Conservation (phyloP, 2,888 invertebrate species). For the Macaria liturata region DNA sequence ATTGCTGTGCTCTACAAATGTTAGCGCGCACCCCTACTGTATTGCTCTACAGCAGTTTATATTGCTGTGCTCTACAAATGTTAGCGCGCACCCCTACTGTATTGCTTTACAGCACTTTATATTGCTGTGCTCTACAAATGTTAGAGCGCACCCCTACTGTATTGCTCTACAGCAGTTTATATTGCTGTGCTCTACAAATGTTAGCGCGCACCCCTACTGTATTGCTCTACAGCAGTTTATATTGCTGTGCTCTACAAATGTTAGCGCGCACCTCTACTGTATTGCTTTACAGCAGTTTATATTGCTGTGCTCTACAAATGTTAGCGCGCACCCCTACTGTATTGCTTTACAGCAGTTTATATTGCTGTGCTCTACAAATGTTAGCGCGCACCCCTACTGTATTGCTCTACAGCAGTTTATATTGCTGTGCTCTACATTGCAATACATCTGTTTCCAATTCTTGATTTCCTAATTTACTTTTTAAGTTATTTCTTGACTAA, state of each 20-base stretch:
- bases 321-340: slow-evolving; percentile 24
- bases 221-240: slow-evolving; percentile 23
- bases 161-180: slow-evolving; percentile 22
- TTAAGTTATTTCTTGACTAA: too few relatives aligned
- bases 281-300: slow-evolving; percentile 23
- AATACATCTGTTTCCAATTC: slow-evolving; percentile 17
- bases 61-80: slow-evolving; percentile 18
- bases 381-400: slow-evolving; percentile 17
- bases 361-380: slow-evolving; percentile 18
- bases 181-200: slow-evolving; percentile 18
- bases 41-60: slow-evolving; percentile 22
- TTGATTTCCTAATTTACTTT: slow-evolving; percentile 1
- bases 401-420: slow-evolving; percentile 23
- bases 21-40: slow-evolving; percentile 24
- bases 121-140: slow-evolving; percentile 18
- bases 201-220: slow-evolving; percentile 17
- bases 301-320: slow-evolving; percentile 18
- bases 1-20: slow-evolving; percentile 18
- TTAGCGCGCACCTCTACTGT: slow-evolving; percentile 24
- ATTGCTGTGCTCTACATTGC: slow-evolving; percentile 19
- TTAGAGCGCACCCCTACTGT: slow-evolving; percentile 24
- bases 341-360: slow-evolving; percentile 23
- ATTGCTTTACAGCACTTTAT: slow-evolving; percentile 22
- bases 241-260: slow-evolving; percentile 18
- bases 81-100: slow-evolving; percentile 24